Percentiles rank a stretch among this genome's conserved stretches.
Evolutionary conservation across 1,140 invertebrate species (phyloP).

Genomic region (Drosophila lacteicornis): DNA sequence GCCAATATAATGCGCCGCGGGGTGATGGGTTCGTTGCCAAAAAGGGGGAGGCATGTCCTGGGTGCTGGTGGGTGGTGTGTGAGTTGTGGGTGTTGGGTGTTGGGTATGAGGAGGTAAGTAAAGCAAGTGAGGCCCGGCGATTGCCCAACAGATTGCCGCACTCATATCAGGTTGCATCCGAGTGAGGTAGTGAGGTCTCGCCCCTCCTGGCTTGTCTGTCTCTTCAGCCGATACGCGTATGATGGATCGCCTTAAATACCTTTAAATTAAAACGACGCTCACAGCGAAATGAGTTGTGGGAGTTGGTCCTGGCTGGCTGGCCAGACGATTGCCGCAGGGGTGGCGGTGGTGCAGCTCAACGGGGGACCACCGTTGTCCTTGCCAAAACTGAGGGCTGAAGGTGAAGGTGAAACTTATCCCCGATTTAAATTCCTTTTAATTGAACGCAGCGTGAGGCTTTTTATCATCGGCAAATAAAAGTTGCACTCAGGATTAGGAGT

Average conservation of each 20-base stretch:
- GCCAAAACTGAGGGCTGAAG: neutral
- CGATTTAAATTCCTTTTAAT: conserved; percentile 78
- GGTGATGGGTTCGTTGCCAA: conserved; percentile 44
- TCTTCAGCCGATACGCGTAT: conserved; percentile 72
- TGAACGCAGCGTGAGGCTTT: conserved; percentile 64
- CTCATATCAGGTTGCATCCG: conserved; percentile 84
- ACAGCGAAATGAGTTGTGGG: conserved; percentile 67
- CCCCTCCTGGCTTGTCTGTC: conserved; percentile 30
- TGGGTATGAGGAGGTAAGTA: neutral
- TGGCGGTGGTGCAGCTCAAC: conserved; percentile 31
- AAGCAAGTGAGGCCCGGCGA: conserved; percentile 39
- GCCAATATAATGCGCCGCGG: conserved; percentile 84
- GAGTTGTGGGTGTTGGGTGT: conserved; percentile 2
- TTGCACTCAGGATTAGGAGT: neutral
- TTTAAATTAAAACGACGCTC: conserved; percentile 83
- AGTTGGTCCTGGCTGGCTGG: conserved; percentile 33
- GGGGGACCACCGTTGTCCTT: conserved; percentile 1
- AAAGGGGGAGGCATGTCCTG: conserved; percentile 7
- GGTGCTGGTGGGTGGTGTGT: conserved; percentile 16
- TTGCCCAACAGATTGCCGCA: conserved; percentile 84
- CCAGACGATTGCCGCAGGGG: conserved; percentile 41
- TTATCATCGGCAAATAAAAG: conserved; percentile 25
- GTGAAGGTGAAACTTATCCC: conserved; percentile 20
- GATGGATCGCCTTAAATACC: conserved; percentile 85
- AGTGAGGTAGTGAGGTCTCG: conserved; percentile 5